phyloP scores from a whole-genome alignment of 2,113 vertebrate species.

The Plecturocebus donacophilus region DNA sequence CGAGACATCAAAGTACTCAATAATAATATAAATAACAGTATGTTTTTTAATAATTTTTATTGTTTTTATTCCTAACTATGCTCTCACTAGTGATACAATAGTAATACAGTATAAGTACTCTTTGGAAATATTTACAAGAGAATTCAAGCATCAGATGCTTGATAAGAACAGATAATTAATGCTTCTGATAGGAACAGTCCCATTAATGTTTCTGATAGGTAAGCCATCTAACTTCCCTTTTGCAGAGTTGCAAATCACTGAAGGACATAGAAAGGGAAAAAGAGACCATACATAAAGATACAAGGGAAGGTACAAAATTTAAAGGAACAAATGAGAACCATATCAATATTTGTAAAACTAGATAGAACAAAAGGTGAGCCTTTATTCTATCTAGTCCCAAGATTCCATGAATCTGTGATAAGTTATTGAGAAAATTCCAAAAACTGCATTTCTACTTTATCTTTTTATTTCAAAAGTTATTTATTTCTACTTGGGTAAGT shows the following conservation, averaged over 20 bases:
- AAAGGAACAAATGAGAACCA: not conserved
- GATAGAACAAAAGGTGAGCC: not conserved
- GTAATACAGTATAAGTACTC: not conserved
- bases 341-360: not conserved
- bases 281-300: not conserved
- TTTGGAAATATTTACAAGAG: not conserved
- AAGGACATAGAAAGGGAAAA: not conserved
- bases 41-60: not conserved
- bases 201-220: not conserved
- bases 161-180: not conserved
- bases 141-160: not conserved
- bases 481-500: not conserved
- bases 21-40: not conserved
- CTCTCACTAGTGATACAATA: not conserved
- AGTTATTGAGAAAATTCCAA: not conserved
- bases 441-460: not conserved
- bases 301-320: not conserved
- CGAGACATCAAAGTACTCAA: not conserved
- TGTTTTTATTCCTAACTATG: not conserved
- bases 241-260: not conserved
- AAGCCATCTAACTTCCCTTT: not conserved
- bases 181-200: not conserved
- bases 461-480: not conserved
- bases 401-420: not conserved
- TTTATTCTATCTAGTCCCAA: not conserved